Evolutionary conservation across 2,888 invertebrate species (phyloP).

Genomic region (Drosophila neonasuta): DNA sequence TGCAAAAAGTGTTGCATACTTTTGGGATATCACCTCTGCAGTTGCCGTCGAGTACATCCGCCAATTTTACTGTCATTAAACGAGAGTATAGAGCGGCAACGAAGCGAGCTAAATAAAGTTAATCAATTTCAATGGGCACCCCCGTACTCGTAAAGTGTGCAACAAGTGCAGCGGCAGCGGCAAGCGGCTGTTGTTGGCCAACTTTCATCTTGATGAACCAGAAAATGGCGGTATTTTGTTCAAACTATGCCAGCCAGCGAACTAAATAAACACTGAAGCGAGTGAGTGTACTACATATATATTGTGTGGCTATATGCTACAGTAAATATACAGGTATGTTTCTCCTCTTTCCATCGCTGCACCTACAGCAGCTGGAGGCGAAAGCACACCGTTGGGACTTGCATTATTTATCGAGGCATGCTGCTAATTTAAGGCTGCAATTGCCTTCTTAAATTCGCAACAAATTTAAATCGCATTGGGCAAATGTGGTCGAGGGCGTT

Average conservation of each 20-base stretch:
- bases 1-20: not conserved
- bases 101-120: conserved; percentile 69
- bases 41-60: not conserved
- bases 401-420: conserved; percentile 61
- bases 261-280: conserved; percentile 23
- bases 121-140: conserved; percentile 69
- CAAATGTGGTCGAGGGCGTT: not conserved
- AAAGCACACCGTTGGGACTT: conserved; percentile 64
- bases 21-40: not conserved
- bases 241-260: conserved; percentile 32
- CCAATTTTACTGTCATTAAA: not conserved
- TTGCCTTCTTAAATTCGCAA: conserved; percentile 31
- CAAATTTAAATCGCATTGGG: conserved; percentile 37
- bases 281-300: not conserved
- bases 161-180: conserved; percentile 52
- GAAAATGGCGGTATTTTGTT: conserved; percentile 46
- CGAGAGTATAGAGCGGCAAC: conserved; percentile 36
- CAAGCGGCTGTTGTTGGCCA: conserved; percentile 32
- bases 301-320: not conserved
- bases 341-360: not conserved
- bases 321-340: conserved; percentile 15
- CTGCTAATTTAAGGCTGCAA: conserved; percentile 55
- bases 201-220: conserved; percentile 63
- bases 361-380: conserved; percentile 24
- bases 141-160: conserved; percentile 45